Base-by-base conservation (phyloP, 2,888 invertebrate genomes). In the Portevinia maculata region DNA sequence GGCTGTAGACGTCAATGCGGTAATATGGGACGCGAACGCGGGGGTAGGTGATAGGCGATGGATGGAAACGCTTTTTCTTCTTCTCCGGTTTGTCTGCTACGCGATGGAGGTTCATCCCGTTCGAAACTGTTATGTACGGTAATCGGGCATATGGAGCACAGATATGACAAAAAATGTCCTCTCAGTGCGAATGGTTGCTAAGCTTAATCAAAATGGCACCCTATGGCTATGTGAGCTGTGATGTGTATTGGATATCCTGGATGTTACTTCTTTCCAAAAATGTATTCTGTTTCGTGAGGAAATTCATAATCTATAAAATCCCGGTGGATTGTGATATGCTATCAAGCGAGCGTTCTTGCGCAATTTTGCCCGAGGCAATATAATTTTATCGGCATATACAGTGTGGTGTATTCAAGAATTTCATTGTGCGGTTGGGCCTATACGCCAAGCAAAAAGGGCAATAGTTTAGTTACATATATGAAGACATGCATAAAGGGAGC, bases 141-240 rank as follows among this genome's bases (percentile, higher is more conserved):
- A 89, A 90, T 89, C 88, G 88, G 88, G 87, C 89, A 90, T 89
- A 89, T 90, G 90, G 89, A 90, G 89, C 88, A 88, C 87, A 88
- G 89, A 88, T 89, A 88, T 88, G 89, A 88, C 88, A 89, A 87
- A 88, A 88, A 89, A 89, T 85, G 85, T 85, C 86, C 85, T 85
- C 74, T 44, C 84, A 81, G 83, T 78, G 81, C 81, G 81, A 81
- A 81, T 76, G 83, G 83, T 62, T 78, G 78, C 81, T 81, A 67
- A 83, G 83, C 83, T 83, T 83, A 83, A 83, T 83, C 83, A 83
- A 78, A 83, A 83, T 83, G 83, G 83, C 83, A 83, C 83, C 83
- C 83, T 78, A 83, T 73, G 83, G 83, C 83, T 83, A 83, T 71
- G 83, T 83, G 78, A 78, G 78, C 71, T 57, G 60, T 62, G 78